These are phyloP conservation scores for Pteria penguin DNA, from an alignment of 2,888 invertebrate species.

Conservation along the genomic window DNA sequence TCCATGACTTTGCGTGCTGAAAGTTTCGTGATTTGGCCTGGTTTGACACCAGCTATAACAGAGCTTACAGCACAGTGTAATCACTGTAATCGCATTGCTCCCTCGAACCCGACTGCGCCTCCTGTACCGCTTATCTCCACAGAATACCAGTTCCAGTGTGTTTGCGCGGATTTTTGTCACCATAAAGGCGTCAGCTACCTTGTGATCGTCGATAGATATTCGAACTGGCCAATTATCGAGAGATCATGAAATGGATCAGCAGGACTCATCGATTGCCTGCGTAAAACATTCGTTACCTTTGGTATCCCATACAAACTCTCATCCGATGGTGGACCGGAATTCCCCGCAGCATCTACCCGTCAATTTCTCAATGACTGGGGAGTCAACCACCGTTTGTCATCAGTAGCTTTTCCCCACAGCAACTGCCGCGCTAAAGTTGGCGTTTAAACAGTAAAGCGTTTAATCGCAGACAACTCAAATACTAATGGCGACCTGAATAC, in stretches of 20 bases:
- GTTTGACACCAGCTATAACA: slow-evolving; percentile 42
- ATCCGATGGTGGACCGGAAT: slow-evolving; percentile 55
- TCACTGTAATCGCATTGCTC: slow-evolving; percentile 52
- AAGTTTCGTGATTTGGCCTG: slow-evolving; percentile 60
- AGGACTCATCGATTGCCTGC: slow-evolving; percentile 43
- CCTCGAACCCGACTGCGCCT: slow-evolving; percentile 56
- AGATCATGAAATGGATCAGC: slow-evolving; percentile 31
- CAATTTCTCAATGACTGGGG: slow-evolving; percentile 60
- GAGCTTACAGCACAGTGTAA: not conserved
- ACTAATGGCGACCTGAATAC: slow-evolving; percentile 57
- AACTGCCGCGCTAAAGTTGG: slow-evolving; percentile 63
- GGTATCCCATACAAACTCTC: slow-evolving; percentile 55
- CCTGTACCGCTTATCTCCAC: slow-evolving; percentile 42
- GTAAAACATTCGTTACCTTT: slow-evolving; percentile 50
- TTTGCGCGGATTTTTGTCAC: slow-evolving; percentile 47
- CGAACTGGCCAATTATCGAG: slow-evolving; percentile 58
- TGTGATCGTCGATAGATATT: slow-evolving; percentile 39
- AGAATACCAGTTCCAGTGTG: slow-evolving; percentile 53
- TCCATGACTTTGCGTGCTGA: slow-evolving; percentile 58
- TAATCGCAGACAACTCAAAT: slow-evolving; percentile 59
- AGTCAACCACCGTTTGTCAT: slow-evolving; percentile 62
- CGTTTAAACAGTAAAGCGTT: slow-evolving; percentile 63
- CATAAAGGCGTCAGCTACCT: slow-evolving; percentile 47
- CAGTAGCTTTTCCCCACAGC: slow-evolving; percentile 60
- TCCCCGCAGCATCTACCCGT: slow-evolving; percentile 37